phyloP scores from a whole-genome alignment of 2,113 vertebrate genomes.

The Seriola quinqueradiata region DNA sequence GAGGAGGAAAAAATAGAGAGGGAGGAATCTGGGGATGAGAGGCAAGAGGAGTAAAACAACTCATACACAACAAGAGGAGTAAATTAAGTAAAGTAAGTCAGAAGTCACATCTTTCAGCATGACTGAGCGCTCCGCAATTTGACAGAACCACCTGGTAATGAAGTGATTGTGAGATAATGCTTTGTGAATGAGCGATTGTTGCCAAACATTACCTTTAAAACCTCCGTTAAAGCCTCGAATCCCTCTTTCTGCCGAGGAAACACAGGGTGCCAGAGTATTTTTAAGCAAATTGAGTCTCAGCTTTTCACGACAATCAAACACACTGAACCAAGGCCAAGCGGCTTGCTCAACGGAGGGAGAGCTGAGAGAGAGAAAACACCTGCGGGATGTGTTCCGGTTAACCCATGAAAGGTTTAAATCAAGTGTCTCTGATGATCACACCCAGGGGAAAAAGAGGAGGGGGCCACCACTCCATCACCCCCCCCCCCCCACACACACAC shows the following conservation, averaged over 20 bases:
- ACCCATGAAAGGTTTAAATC: slow-evolving; percentile 80
- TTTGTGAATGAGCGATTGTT: slow-evolving; percentile 14
- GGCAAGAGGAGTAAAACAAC: slow-evolving; percentile 18
- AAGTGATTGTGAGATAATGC: slow-evolving; percentile 31
- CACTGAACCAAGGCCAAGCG: slow-evolving; percentile 63
- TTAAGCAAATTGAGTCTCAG: slow-evolving; percentile 64
- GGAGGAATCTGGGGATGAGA: slow-evolving; percentile 11
- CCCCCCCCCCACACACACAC: not conserved
- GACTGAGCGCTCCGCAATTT: slow-evolving; percentile 27
- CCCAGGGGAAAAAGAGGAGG: slow-evolving; percentile 57
- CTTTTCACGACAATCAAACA: slow-evolving; percentile 58
- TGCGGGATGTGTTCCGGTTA: slow-evolving; percentile 76
- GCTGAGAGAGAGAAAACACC: slow-evolving; percentile 69
- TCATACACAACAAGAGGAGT: slow-evolving; percentile 41
- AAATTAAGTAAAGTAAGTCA: slow-evolving; percentile 37
- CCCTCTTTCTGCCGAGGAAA: slow-evolving; percentile 32
- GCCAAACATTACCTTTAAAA: slow-evolving; percentile 46
- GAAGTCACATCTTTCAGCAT: not conserved
- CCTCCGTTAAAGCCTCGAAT: slow-evolving; percentile 44
- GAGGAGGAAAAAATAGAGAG: not conserved
- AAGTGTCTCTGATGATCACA: slow-evolving; percentile 73
- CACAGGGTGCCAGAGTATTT: slow-evolving; percentile 48
- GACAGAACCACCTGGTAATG: slow-evolving; percentile 16
- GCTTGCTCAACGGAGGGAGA: slow-evolving; percentile 46
- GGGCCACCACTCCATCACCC: slow-evolving; percentile 9